phyloP scores from a whole-genome alignment of 2,113 vertebrate species.

The Equus quagga region DNA sequence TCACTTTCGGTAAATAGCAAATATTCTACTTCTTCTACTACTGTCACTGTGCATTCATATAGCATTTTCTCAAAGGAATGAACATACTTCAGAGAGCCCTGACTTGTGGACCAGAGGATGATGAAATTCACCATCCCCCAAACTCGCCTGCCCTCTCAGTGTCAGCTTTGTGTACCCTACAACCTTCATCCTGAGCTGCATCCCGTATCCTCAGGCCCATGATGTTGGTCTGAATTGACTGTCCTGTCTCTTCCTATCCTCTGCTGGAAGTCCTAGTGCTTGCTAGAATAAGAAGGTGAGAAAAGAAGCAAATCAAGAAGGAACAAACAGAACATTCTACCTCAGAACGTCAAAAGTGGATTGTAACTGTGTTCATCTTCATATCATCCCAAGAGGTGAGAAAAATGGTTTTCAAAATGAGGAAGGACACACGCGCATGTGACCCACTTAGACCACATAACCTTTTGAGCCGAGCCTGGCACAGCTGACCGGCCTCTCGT shows the following conservation, averaged over 20 bases:
- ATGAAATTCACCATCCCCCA: not conserved
- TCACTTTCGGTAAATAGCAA: not conserved
- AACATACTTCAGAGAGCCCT: not conserved
- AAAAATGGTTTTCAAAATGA: not conserved
- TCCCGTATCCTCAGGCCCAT: not conserved
- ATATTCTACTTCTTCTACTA: not conserved
- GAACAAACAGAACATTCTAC: not conserved
- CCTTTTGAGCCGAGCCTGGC: not conserved
- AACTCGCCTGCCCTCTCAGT: fast-evolving
- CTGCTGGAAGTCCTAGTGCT: not conserved
- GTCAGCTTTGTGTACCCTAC: fast-evolving
- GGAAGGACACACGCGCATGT: not conserved
- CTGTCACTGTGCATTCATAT: fast-evolving
- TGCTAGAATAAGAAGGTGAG: not conserved
- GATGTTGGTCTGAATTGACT: not conserved
- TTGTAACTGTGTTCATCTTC: not conserved
- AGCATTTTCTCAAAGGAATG: not conserved
- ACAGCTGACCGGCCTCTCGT: not conserved
- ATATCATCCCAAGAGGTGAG: not conserved
- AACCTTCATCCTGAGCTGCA: not conserved
- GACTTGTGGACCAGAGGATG: fast-evolving
- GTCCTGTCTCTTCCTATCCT: not conserved
- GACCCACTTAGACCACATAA: not conserved
- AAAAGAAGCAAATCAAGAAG: not conserved
- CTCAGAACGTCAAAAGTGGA: not conserved